phyloP scores from a whole-genome alignment of 2,797 vertebrate genomes.

The Chelonia mydas region DNA sequence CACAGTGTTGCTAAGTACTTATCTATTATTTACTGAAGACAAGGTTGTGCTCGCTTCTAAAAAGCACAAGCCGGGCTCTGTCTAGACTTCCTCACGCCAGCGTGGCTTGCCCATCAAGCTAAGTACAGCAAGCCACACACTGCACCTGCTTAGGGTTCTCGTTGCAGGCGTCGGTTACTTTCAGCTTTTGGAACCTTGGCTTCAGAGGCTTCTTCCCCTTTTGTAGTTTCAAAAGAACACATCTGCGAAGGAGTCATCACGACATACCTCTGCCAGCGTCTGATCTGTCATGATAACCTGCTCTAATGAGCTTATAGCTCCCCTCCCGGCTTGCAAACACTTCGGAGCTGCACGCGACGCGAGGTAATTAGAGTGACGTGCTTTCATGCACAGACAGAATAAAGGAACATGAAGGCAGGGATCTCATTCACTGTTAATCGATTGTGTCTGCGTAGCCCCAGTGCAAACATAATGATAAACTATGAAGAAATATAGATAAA shows the following conservation, averaged over 20 bases:
- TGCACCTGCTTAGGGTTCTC: neutral
- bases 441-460: conserved; percentile 57
- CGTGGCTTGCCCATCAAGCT: accelerated
- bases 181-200: neutral
- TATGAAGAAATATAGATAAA: conserved; percentile 59
- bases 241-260: conserved; percentile 36
- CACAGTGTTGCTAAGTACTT: neutral
- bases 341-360: neutral
- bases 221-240: conserved; percentile 60
- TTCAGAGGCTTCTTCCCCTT: conserved; percentile 49
- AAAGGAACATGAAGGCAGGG: conserved; percentile 54
- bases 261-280: conserved; percentile 49
- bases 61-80: neutral
- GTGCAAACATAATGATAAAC: conserved; percentile 61
- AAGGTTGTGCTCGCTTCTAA: neutral
- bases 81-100: accelerated
- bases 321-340: conserved; percentile 35
- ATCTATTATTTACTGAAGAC: conserved; percentile 9
- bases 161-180: neutral
- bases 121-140: neutral
- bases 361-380: conserved; percentile 61
- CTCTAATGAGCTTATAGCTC: conserved; percentile 68
- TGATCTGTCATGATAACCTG: conserved; percentile 64
- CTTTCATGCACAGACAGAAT: conserved; percentile 62
- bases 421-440: conserved; percentile 74